Conservation (phyloP, 2,113 vertebrate species). For the Brachypodius melanocephalos region DNA sequence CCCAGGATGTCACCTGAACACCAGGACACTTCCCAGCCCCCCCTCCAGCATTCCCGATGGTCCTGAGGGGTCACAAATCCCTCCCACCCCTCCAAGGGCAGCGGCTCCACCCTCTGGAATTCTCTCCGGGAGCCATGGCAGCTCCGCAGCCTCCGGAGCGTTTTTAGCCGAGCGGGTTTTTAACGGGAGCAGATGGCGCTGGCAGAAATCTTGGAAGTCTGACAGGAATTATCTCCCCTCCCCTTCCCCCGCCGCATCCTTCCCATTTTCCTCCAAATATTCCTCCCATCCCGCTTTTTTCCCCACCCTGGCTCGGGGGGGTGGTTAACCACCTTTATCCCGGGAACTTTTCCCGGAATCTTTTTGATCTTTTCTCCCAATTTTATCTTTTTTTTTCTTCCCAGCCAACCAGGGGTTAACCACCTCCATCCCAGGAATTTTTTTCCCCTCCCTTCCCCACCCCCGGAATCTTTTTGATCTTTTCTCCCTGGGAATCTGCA, state of each 20-base stretch:
- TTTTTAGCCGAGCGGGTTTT: background rate
- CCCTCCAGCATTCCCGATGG: background rate
- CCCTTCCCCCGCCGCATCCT: background rate
- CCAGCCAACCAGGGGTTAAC: background rate
- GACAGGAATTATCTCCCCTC: background rate
- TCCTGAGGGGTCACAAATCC: too few species aligned
- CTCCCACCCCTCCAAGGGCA: background rate
- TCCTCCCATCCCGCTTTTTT: background rate
- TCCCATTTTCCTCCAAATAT: background rate
- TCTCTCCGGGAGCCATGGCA: background rate
- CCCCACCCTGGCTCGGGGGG: too few species aligned
- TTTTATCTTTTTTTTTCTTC: background rate
- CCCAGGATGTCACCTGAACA: rapidly evolving
- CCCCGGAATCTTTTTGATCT: background rate
- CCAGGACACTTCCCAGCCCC: background rate
- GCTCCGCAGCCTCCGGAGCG: background rate
- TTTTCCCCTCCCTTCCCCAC: background rate
- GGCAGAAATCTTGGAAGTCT: conserved; percentile 11
- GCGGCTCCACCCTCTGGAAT: background rate
- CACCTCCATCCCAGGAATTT: too few species aligned
- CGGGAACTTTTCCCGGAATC: background rate
- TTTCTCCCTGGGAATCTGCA: background rate
- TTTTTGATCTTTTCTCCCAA: background rate
- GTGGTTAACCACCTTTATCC: background rate
- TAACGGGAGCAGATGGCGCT: conserved; percentile 17